A percentile compares a stretch with the other conserved stretches of the same genome.
Conservation (phyloP, 2,888 invertebrate species). For the Ectemnius cavifrons region DNA sequence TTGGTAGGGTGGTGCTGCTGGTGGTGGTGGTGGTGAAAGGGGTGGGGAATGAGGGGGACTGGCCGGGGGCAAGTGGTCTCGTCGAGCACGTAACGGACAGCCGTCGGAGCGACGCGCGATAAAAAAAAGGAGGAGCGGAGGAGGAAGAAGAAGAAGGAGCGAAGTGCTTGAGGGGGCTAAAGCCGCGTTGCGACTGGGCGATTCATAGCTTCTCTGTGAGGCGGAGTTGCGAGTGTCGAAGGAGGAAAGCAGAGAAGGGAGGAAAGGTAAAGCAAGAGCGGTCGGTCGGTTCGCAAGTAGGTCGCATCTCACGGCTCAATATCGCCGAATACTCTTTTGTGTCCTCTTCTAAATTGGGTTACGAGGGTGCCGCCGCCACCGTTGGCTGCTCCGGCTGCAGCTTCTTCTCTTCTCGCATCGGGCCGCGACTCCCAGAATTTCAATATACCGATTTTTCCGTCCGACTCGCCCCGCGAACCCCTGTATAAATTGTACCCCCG, state of each 20-base stretch:
- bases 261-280: constrained; percentile 48
- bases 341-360: constrained; percentile 72
- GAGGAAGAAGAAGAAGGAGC: not conserved
- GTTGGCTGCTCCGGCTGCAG: constrained; percentile 45
- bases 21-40: no score
- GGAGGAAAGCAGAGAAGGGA: constrained; percentile 6
- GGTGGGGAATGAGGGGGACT: no score
- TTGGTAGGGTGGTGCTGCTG: no score
- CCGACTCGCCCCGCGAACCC: not conserved
- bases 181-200: constrained; percentile 5
- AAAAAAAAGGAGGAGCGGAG: constrained; percentile 7
- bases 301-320: constrained; percentile 74
- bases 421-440: constrained; percentile 39
- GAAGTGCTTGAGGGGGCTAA: constrained; percentile 10
- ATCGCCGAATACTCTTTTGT: constrained; percentile 74
- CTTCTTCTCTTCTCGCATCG: constrained; percentile 31
- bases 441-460: constrained; percentile 46
- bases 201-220: constrained; percentile 13
- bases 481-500: constrained; percentile 21
- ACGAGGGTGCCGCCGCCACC: constrained; percentile 60
- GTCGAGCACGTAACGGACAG: constrained; percentile 1
- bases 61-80: not conserved
- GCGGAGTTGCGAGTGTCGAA: constrained; percentile 6
- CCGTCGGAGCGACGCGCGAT: not conserved
- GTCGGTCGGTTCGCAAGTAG: constrained; percentile 67